phyloP scores from a whole-genome alignment of 1,140 invertebrate genomes.

The Caerostris extrusa region DNA sequence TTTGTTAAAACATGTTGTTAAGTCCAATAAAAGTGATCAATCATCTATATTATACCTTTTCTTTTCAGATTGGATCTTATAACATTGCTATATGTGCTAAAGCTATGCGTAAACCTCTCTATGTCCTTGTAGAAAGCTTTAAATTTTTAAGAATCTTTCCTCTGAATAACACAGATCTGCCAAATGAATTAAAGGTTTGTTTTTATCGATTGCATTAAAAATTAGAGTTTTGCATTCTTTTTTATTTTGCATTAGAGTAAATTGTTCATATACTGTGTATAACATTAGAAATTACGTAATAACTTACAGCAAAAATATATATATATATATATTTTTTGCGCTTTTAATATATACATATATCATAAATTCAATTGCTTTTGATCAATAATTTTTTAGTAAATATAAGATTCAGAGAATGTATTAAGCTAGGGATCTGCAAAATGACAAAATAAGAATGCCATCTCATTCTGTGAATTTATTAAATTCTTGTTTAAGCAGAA shows the following conservation, averaged over 20 bases:
- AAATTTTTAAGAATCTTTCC: constrained; percentile 97
- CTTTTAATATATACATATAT: not conserved
- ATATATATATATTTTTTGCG: not conserved
- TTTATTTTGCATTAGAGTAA: too few species aligned
- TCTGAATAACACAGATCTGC: constrained; percentile 94
- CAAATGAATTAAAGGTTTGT: constrained; percentile 91
- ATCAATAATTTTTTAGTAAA: not conserved
- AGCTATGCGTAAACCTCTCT: constrained; percentile 96
- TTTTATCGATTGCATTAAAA: not conserved
- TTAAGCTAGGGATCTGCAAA: too few species aligned
- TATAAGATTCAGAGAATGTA: too few species aligned
- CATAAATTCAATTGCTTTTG: not conserved
- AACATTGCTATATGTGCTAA: constrained; percentile 94
- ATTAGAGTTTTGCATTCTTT: too few species aligned
- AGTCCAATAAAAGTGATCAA: too few species aligned
- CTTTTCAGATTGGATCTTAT: constrained; percentile 91
- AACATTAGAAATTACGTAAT: too few species aligned
- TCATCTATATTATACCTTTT: constrained; percentile 78
- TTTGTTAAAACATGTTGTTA: too few species aligned
- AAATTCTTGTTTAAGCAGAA: too few species aligned
- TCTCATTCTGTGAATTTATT: too few species aligned
- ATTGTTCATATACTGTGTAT: too few species aligned
- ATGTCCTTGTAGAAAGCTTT: constrained; percentile 97
- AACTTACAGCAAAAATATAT: not conserved
- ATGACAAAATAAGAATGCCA: too few species aligned